Base-by-base conservation (phyloP, 1,140 invertebrate species). In the Pseudachorutes palmiensis region DNA sequence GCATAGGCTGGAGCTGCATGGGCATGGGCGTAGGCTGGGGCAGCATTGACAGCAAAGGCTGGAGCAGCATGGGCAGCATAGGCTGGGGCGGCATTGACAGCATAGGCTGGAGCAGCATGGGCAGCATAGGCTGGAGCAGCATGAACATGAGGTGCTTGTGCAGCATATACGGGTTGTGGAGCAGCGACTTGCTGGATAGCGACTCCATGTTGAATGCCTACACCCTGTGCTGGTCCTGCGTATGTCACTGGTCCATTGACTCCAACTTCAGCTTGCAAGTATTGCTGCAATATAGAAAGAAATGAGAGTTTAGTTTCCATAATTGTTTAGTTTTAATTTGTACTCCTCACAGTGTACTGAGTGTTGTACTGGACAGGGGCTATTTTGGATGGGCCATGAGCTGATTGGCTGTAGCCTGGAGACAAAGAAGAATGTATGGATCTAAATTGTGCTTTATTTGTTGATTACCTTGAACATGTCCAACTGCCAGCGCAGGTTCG, bases 361-460 rank as follows among this genome's bases (percentile, higher is more conserved):
- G 72, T 73, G 32, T 70, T 70, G 65, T 62, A 73, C 26, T 70
- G 66, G 14, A 73, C 72, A 32, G 72, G 72, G 26, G 72, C 72
- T 41, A 71, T 55, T 41, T 70, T 69, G 0, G 67, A 51, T 30
- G 64, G 63, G 30, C 72, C 72, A 12, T 57, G 55, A 12, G 67
- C 69, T 1, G 30, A 55, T 33, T 73, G 72, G 59, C 36, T 67
- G 67, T 73, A 73, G 12, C 72, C 62, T 68, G n/a, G n/a, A 61
- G 32, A 31, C 9, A 61, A 29, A 61, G 3, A 26, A 31, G 14
- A 9, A 5, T 28, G 2, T 12, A 14, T 19, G 24, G 59, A 19
- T 9, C 14, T 33, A 61, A 61, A 9, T 14, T 61, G 3, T 19
- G 5, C 9, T 22, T 9, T 22, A 61, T 30, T 61, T 29, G 59